Base-by-base conservation (phyloP, 2,888 invertebrate species). In the Torymus aiolomorphi region DNA sequence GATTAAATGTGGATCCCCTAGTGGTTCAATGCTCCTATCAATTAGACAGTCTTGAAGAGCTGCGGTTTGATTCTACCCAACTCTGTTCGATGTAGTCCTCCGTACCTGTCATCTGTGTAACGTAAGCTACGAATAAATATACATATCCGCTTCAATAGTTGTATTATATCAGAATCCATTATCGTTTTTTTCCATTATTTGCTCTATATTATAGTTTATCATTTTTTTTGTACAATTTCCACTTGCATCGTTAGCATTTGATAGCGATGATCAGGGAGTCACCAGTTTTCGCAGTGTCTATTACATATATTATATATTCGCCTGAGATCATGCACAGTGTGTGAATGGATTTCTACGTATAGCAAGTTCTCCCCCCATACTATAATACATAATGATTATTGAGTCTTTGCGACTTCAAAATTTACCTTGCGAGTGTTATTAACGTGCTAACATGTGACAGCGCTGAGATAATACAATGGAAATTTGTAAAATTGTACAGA, bases 321-420 rank as follows among this genome's bases (percentile, higher is more conserved):
- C 80, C 80, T 71, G 74, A 78, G 52, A 74, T 78, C 63, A 82
- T 84, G 87, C 85, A 87, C 84, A 85, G 76, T 79, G 87, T 88
- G 87, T 88, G 89, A 88, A 84, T 89, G 89, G 84, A 86, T 85
- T 85, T 85, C 79, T 83, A 83, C 84, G 42, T 42, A 86, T 85
- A 85, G 85, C 84, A 82, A 86, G 85, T 87, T 85, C 86, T 8
- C 8, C 42, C 8, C 42, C 86, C 16, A 77, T 86, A 87, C 90
- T 90, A 90, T 90, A 90, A 90, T 90, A 90, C 90, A 90, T 89
- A 85, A 89, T 89, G 85, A 87, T 89, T 88, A 88, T 89, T 90
- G 89, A 75, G 16, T 57, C 20, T 49, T 12, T 42, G 14, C 12
- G n/a, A 74, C 20, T 75, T 71, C 10, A 57, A 75, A 78, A 75